These are phyloP conservation scores for Halyomorpha halys DNA, from an alignment of 1,140 invertebrate species.

Conservation along the genomic window DNA sequence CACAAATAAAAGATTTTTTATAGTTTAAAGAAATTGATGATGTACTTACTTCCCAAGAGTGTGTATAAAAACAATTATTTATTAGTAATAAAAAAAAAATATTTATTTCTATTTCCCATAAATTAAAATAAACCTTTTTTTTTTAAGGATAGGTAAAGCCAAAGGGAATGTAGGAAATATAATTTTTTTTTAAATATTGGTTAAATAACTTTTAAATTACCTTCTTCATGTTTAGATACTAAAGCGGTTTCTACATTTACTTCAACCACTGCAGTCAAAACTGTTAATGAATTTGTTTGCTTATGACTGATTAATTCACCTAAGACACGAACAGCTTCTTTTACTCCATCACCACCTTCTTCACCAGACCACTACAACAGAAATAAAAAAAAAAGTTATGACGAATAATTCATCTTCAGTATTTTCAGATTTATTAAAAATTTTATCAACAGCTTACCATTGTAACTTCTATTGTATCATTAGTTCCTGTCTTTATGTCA, in stretches of 20 bases:
- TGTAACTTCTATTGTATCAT: constrained; percentile 78
- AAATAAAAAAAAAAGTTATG: constrained; percentile 14
- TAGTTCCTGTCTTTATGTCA: constrained; percentile 63
- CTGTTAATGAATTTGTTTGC: constrained; percentile 47
- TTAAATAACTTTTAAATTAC: constrained; percentile 28
- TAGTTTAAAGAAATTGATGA: too few species aligned
- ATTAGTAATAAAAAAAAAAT: too few species aligned
- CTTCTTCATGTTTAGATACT: constrained; percentile 45
- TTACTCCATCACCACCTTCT: constrained; percentile 40
- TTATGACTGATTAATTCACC: constrained; percentile 57
- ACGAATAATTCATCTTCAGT: not conserved
- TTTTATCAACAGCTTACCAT: constrained; percentile 48
- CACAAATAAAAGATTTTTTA: too few species aligned
- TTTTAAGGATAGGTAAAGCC: too few species aligned
- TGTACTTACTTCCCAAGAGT: too few species aligned
- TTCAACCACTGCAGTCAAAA: constrained; percentile 63
- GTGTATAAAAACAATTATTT: too few species aligned
- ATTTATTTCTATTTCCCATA: too few species aligned
- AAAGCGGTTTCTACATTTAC: constrained; percentile 65
- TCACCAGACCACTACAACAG: constrained; percentile 38
- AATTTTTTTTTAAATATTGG: too few species aligned
- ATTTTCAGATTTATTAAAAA: not conserved
- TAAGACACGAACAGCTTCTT: constrained; percentile 51
- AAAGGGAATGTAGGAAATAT: too few species aligned
- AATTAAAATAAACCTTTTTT: too few species aligned